Percentiles rank a stretch among this genome's conserved stretches.
These are phyloP conservation scores for Hesperophylax magnus DNA, from an alignment of 1,140 invertebrate genomes.

Conservation along the genomic window DNA sequence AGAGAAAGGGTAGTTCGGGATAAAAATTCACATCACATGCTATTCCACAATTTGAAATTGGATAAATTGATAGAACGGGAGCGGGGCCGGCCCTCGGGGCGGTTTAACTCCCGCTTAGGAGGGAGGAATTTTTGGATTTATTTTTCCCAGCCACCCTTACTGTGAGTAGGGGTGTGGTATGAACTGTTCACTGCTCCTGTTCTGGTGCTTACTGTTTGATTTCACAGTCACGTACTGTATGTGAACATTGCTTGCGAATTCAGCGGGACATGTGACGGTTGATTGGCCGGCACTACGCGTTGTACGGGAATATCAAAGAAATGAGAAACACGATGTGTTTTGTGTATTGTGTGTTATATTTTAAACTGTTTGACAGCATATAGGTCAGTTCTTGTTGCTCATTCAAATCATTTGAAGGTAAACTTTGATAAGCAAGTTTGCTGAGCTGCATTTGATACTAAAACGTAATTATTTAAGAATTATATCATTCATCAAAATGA, in stretches of 20 bases:
- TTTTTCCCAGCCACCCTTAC: constrained; percentile 43
- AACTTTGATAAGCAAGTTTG: too few species aligned
- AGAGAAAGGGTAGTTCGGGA: constrained; percentile 40
- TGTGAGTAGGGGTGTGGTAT: constrained; percentile 23
- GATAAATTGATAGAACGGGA: constrained; percentile 58
- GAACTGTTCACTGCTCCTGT: constrained; percentile 1
- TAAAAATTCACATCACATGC: constrained; percentile 58
- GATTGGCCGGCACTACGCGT: constrained; percentile 39
- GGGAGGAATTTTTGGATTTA: constrained; percentile 52
- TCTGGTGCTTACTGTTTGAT: constrained; percentile 49
- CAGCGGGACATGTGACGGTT: constrained; percentile 52
- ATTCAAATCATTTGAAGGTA: too few species aligned
- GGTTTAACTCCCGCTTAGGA: constrained; percentile 30
- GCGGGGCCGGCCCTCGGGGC: constrained; percentile 28
- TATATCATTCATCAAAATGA: too few species aligned
- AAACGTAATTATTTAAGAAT: too few species aligned
- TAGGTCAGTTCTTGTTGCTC: too few species aligned
- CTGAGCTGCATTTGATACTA: too few species aligned
- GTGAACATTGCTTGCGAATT: constrained; percentile 58
- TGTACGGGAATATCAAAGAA: too few species aligned
- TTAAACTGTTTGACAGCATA: too few species aligned
- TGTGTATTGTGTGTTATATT: too few species aligned
- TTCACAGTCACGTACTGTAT: constrained; percentile 52
- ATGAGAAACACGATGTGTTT: too few species aligned
- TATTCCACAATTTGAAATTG: constrained; percentile 57